Evolutionary conservation across 2,888 invertebrate genomes (phyloP), one percentile per base, ranked within the genome.

Genomic region (Caenorhabditis uteleia): DNA sequence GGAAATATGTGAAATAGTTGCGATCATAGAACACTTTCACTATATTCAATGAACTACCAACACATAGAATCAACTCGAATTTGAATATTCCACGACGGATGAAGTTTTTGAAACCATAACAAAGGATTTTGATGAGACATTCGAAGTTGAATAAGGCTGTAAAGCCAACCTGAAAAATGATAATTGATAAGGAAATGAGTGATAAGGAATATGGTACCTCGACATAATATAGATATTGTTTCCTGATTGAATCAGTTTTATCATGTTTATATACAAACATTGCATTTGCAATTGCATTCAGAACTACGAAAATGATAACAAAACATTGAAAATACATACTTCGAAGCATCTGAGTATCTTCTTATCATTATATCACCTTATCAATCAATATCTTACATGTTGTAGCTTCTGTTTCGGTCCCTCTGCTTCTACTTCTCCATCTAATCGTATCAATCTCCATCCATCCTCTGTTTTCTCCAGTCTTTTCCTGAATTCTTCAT

Each of bases 51-150:
- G 93, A 70, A 60, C 97, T 97, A 12, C 95, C 95, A 59, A 95
- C 88, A 1, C 92, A 91, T 51, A 99, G 85, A 1, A 95, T 86
- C 33, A 99, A 85, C 85, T 99, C 98, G 86, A 98, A 97, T 85
- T 74, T 73, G 68, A 75, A 75, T 16, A 75, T 75, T 27, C 73
- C 75, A 1, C 75, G 38, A 25, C 51, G 54, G 31, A 74, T 66
- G 31, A 73, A 75, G 12, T 56, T 61, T 25, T 49, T 53, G 51
- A 70, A 91, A 6, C 98, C 97, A 50, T 97, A 88, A 83, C 97
- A 98, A 90, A 95, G 94, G 74, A 98, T 91, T 86, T 99, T 99
- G 83, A 98, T 93, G 36, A 95, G 83, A 0, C 94, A 93, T 86
- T 99, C 98, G 68, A 97, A 86, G 84, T 95, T 91, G 83, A 99